Percentiles rank a stretch among this genome's conserved stretches.
These are phyloP conservation scores for Busseola fusca DNA, from an alignment of 2,888 invertebrate species.

Conservation along the genomic window DNA sequence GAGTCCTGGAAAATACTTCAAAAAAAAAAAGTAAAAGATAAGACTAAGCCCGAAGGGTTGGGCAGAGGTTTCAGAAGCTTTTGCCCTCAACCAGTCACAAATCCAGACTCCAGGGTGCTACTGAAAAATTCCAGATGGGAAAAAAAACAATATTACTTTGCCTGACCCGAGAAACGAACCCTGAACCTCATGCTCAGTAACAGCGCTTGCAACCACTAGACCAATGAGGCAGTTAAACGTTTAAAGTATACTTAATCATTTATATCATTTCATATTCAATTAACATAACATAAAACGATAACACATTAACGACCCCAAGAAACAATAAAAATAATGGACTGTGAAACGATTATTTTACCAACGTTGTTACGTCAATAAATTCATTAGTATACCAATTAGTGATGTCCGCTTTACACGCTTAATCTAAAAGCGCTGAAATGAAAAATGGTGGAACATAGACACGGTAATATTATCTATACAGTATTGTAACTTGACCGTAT, in stretches of 20 bases:
- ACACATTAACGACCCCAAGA: slow-evolving; percentile 20
- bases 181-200: neutral
- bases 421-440: slow-evolving; percentile 6
- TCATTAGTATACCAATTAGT: slow-evolving; percentile 45
- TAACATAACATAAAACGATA: slow-evolving; percentile 1
- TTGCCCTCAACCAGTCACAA: neutral
- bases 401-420: slow-evolving; percentile 18
- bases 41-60: neutral
- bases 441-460: neutral
- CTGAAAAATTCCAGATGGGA: neutral
- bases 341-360: slow-evolving; percentile 33
- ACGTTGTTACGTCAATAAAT: slow-evolving; percentile 36
- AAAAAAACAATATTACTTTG: neutral
- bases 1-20: neutral
- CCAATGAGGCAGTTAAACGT: neutral
- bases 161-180: neutral
- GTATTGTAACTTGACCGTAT: no score
- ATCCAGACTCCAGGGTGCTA: neutral
- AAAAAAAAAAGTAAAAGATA: neutral
- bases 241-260: neutral
- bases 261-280: neutral
- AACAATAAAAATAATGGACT: slow-evolving; percentile 36
- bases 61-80: neutral
- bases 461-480: no score
- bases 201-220: neutral